Base-by-base conservation (phyloP, 30 jellyfish, hydroid and myxozoan genomes). In the Aurelia coerulea region DNA sequence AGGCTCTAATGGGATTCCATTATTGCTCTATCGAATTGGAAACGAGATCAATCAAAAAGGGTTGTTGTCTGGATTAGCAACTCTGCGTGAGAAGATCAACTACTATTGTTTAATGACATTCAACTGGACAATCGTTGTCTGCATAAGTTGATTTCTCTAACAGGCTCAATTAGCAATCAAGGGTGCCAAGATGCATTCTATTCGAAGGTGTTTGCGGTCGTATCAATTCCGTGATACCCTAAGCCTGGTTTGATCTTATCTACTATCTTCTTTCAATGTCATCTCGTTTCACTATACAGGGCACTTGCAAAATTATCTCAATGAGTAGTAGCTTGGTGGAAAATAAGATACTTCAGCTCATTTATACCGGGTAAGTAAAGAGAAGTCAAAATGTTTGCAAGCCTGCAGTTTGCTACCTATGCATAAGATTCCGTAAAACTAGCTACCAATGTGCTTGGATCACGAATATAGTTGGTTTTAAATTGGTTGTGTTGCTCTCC, bases 1-100 rank as follows among this genome's bases (percentile, higher is more conserved):
- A 77, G 80, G 89, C 80, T 79, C 89, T 79, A 79, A 79, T 79
- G 65, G 89, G 89, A 79, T 79, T 65, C 89, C 19, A 79, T 79
- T 65, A 70, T 79, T 42, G 70, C 35, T 60, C 70, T 13, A 60
- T n/a, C 35, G 35, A 59, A 29, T 64, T 64, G 80, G 65, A 64
- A 66, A 79, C 89, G 89, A 65, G 89, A 63, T 65, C 39, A 79
- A 79, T 79, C 81, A 65, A 37, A 79, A 34, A 32, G 58, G 51
- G 67, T 79, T 79, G 89, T 79, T 14, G 18, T n/a, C n/a, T 35
- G 81, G 89, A 79, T 79, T 79, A 79, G 17, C 71, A 50, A 11
- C 68, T 37, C 89, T 64, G 58, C 78, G 62, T 60, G 89, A 63
- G 81, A 79, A 64, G 15, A 53, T 79, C 80, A 79, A 79, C 89